Conservation (phyloP, 1,140 invertebrate species). For the Ctenoplectra terminalis region DNA sequence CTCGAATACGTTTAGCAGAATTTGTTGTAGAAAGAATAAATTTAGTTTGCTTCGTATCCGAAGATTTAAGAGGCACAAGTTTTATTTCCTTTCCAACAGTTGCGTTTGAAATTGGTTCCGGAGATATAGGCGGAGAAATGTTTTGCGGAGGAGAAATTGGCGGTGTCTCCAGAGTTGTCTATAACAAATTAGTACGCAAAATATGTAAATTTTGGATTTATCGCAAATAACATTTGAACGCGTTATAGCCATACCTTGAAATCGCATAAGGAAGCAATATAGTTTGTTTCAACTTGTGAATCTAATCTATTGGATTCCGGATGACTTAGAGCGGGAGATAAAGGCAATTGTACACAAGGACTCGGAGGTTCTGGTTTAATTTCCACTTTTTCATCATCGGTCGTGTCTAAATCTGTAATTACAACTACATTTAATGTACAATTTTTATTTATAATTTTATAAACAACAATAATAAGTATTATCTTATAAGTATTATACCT, state of each 20-base stretch:
- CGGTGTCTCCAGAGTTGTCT: conserved; percentile 75
- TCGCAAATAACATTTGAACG: not conserved
- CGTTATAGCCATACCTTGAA: conserved; percentile 50
- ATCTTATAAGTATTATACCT: no score
- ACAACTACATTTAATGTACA: no score
- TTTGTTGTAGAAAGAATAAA: conserved; percentile 64
- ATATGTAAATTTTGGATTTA: not conserved
- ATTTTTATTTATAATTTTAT: no score
- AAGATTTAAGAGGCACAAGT: conserved; percentile 60
- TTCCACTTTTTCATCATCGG: conserved; percentile 36
- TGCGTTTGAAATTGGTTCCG: conserved; percentile 55
- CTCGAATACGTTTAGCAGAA: conserved; percentile 68
- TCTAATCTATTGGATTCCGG: conserved; percentile 72
- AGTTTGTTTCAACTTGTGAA: conserved; percentile 60
- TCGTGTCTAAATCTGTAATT: conserved; percentile 17
- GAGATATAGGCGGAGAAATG: conserved; percentile 69
- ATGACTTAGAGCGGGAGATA: conserved; percentile 71
- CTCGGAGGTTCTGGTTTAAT: conserved; percentile 71
- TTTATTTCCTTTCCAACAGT: conserved; percentile 62
- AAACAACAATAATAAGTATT: no score
- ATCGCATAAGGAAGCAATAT: conserved; percentile 27
- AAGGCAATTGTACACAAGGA: conserved; percentile 64
- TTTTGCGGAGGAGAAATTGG: conserved; percentile 77
- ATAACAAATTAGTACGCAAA: conserved; percentile 3
- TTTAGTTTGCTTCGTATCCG: conserved; percentile 53